Conservation (phyloP, 1,140 invertebrate genomes). For the Pseudomyrmex gracilis region DNA sequence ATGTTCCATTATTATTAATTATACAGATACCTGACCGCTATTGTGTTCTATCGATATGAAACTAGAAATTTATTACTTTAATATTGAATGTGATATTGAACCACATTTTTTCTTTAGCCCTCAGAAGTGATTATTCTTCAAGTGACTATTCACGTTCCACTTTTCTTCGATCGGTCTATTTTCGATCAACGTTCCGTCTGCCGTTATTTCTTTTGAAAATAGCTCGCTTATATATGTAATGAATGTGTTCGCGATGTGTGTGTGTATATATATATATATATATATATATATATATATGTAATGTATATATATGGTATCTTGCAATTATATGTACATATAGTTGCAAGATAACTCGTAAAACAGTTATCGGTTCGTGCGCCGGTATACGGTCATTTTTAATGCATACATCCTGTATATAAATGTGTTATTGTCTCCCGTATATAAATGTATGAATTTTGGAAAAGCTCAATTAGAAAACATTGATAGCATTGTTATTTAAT, state of each 20-base stretch:
- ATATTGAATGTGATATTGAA: not conserved
- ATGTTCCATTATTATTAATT: too few species aligned
- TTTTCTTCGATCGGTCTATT: slow-evolving; percentile 55
- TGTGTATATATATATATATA: too few species aligned
- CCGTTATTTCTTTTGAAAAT: slow-evolving; percentile 53
- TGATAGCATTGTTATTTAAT: slow-evolving; percentile 22
- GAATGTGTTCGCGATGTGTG: not conserved
- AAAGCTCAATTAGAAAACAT: not conserved
- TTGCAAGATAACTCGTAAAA: slow-evolving; percentile 30
- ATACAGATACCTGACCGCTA: too few species aligned
- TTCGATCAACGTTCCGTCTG: slow-evolving; percentile 17
- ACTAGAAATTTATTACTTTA: not conserved
- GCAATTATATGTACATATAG: too few species aligned
- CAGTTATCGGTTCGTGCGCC: slow-evolving; percentile 15
- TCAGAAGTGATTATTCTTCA: not conserved
- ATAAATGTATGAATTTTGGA: slow-evolving; percentile 40
- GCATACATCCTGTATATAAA: not conserved
- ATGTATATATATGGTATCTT: too few species aligned
- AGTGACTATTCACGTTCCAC: not conserved
- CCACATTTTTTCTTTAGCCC: slow-evolving; percentile 7
- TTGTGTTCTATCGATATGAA: not conserved
- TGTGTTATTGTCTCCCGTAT: not conserved
- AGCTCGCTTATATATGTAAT: not conserved
- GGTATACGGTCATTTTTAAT: slow-evolving; percentile 28
- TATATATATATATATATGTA: too few species aligned